Percentiles rank a stretch among this genome's conserved stretches.
phyloP scores from a whole-genome alignment of 2,888 invertebrate genomes.

The Pimpla rufipes region DNA sequence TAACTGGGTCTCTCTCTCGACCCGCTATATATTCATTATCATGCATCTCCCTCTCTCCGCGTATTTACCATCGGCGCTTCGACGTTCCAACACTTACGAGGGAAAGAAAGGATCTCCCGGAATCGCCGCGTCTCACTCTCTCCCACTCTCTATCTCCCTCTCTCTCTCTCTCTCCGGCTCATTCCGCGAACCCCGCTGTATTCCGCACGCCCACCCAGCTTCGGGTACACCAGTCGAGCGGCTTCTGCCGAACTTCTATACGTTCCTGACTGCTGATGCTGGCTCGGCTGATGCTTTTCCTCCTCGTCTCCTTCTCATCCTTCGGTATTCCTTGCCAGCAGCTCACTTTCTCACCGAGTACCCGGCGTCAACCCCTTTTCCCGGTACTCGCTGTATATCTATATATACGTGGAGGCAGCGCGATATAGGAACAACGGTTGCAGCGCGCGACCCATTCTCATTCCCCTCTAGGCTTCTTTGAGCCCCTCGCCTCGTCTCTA shows the following conservation, averaged over 20 bases:
- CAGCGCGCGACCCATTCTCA: constrained; percentile 37
- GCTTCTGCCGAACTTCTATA: constrained; percentile 28
- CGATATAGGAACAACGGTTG: constrained; percentile 34
- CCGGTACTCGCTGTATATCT: neutral
- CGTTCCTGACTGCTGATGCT: constrained; percentile 44
- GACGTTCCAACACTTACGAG: neutral
- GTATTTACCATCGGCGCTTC: neutral
- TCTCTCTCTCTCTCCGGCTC: constrained; percentile 2
- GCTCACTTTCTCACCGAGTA: constrained; percentile 62
- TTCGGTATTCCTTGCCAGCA: constrained; percentile 53
- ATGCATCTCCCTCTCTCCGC: neutral
- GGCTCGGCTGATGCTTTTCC: constrained; percentile 15
- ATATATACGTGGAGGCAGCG: constrained; percentile 21
- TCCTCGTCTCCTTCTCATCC: constrained; percentile 21
- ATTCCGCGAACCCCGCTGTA: neutral
- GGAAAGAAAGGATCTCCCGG: constrained; percentile 21
- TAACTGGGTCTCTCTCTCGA: neutral
- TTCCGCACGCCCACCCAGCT: neutral
- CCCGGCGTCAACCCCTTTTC: constrained; percentile 60
- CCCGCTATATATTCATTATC: neutral
- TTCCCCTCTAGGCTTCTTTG: constrained; percentile 9
- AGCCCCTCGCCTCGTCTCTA: constrained; percentile 24
- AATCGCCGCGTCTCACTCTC: constrained; percentile 16
- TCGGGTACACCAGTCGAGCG: constrained; percentile 9
- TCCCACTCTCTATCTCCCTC: neutral